Base-by-base conservation (phyloP, 2,797 vertebrate species). In the Ctenosaura bakeri region DNA sequence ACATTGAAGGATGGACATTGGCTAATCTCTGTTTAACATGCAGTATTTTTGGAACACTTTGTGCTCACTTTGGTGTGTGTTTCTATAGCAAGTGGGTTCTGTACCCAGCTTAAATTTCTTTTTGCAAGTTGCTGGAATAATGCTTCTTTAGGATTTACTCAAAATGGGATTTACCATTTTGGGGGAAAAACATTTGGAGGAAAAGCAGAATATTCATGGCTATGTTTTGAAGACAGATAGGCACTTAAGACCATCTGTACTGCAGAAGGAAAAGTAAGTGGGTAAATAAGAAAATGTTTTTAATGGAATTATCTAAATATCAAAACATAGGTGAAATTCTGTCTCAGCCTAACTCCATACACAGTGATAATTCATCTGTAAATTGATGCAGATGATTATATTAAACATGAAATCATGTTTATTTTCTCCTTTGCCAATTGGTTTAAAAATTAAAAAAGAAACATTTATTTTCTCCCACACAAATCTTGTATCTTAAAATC, bases 61-160 rank as follows among this genome's bases (percentile, higher is more conserved):
- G 91, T 93, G 93, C 87, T 50, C 74, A 13, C 71, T 90, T 93
- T 52, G 85, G 85, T 86, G 83, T 56, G 81, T 90, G 78, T 92
- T 91, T 85, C 89, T 89, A 74, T 38, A 83, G 91, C 71, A 94
- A 64, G 59, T 89, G 85, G 22, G 91, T 82, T 91, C 92, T 93
- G 88, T 73, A 89, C 52, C 77, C 83, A 26, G 6, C 77, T 92
- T 95, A 91, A 94, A 92, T 89, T 52, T 91, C 14, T 84, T 35
- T 91, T 88, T 88, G 92, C 81, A 94, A 93, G 94, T 94, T 85
- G 86, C 46, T 86, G 91, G 95, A 93, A 89, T 77, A 7, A 88
- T 81, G 20, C 56, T 95, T 90, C 54, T 4, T 32, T 32, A 29
- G 3, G 12, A 69, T 2, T 69, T 32, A 46, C 74, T 89, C 66